A percentile compares a stretch with the other conserved stretches of the same genome.
These are phyloP conservation scores for Therioaphis trifolii DNA, from an alignment of 2,888 invertebrate species.

Conservation along the genomic window DNA sequence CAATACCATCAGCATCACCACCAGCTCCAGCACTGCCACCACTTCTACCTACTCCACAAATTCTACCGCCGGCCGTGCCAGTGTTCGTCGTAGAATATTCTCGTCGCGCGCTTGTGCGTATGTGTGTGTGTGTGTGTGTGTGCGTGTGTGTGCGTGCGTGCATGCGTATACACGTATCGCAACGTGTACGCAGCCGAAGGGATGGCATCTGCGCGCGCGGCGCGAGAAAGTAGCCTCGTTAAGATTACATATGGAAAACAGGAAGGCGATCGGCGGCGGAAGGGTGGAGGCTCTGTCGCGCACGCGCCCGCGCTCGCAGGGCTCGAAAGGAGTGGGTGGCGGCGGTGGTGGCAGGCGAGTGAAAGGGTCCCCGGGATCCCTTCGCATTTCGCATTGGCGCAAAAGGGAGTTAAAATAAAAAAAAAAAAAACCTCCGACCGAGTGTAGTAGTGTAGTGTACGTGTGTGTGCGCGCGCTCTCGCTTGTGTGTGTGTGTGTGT, in stretches of 20 bases:
- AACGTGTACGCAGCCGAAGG: conserved; percentile 17
- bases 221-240: conserved; percentile 63
- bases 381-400: conserved; percentile 62
- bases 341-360: conserved; percentile 10
- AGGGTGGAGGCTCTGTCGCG: neutral
- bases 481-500: neutral
- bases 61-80: neutral
- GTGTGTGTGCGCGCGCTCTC: neutral
- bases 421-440: conserved; percentile 51
- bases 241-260: conserved; percentile 63
- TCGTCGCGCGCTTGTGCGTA: conserved; percentile 5
- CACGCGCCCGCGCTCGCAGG: neutral
- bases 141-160: neutral
- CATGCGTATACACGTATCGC: neutral
- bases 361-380: conserved; percentile 60
- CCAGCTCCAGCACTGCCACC: neutral
- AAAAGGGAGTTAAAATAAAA: conserved; percentile 63
- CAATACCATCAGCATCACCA: conserved; percentile 29
- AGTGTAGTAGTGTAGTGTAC: neutral
- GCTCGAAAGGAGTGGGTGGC: conserved; percentile 14
- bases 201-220: conserved; percentile 60
- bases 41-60: neutral
- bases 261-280: conserved; percentile 42
- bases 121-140: conserved; percentile 2
- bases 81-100: conserved; percentile 50